Evolutionary conservation across 2,113 vertebrate genomes (phyloP).

Genomic region (Toxotes chatareus): DNA sequence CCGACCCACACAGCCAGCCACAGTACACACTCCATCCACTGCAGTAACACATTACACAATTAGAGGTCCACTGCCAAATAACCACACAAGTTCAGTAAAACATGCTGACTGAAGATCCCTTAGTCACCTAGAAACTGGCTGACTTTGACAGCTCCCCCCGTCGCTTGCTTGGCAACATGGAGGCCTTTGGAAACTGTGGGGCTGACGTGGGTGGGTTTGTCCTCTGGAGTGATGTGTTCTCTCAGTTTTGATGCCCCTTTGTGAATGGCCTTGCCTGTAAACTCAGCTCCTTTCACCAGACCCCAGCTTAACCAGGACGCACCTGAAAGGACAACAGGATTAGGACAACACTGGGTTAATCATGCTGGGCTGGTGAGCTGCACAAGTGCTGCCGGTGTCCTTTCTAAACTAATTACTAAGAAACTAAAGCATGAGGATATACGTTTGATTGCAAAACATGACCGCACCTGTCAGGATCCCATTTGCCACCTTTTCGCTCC

Average conservation of each 20-base stretch:
- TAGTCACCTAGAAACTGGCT: slow-evolving; percentile 95
- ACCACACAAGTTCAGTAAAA: slow-evolving; percentile 25
- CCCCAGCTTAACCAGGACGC: slow-evolving; percentile 99
- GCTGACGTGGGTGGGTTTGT: slow-evolving; percentile 92
- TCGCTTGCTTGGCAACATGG: slow-evolving; percentile 95
- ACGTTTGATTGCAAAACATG: neutral
- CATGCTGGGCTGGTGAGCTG: neutral
- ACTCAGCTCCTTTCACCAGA: slow-evolving; percentile 95
- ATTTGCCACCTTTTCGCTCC: slow-evolving; percentile 96
- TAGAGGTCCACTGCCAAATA: slow-evolving; percentile 28
- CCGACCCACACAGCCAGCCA: slow-evolving; percentile 91
- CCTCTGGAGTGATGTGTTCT: slow-evolving; percentile 96
- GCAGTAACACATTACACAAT: slow-evolving; percentile 49
- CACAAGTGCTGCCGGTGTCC: too few species aligned
- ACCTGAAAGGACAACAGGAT: slow-evolving; percentile 82
- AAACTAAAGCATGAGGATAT: neutral
- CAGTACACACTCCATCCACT: slow-evolving; percentile 94
- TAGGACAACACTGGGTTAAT: slow-evolving; percentile 13
- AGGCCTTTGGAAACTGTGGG: slow-evolving; percentile 92
- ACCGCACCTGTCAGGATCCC: slow-evolving; percentile 94
- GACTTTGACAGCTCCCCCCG: slow-evolving; percentile 96
- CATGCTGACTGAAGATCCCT: slow-evolving; percentile 5
- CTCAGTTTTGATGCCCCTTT: slow-evolving; percentile 95
- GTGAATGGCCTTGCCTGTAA: slow-evolving; percentile 95
- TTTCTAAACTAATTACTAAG: neutral